Percentiles rank a stretch among this genome's conserved stretches.
These are phyloP conservation scores for Calliscelio sp. DNA, from an alignment of 2,888 invertebrate genomes.

Conservation along the genomic window DNA sequence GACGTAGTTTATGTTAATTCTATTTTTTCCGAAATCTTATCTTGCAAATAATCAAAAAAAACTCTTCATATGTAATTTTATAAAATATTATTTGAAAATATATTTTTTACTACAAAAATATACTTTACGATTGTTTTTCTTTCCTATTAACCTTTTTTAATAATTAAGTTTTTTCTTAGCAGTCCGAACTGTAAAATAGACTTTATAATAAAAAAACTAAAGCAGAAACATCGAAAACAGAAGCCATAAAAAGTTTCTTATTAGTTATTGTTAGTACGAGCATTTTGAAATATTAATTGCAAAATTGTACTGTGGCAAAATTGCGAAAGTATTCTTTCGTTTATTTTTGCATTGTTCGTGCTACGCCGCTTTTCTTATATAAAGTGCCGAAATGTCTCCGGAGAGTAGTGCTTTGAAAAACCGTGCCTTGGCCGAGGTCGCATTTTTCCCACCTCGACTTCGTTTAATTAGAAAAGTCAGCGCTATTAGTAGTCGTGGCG, in stretches of 20 bases:
- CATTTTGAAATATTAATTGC: constrained; percentile 62
- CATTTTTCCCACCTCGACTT: constrained; percentile 36
- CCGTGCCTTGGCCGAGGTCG: constrained; percentile 28
- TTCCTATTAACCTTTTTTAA: no score
- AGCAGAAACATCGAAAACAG: no score
- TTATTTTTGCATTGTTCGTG: constrained; percentile 43
- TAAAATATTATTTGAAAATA: no score
- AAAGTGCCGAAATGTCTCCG: constrained; percentile 48
- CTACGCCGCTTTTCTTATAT: constrained; percentile 10
- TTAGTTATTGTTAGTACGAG: constrained; percentile 37
- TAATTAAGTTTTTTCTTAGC: no score
- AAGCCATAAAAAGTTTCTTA: constrained; percentile 51
- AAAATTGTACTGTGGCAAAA: constrained; percentile 39
- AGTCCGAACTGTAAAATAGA: no score
- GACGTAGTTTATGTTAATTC: no score
- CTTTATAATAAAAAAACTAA: no score
- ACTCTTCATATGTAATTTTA: no score
- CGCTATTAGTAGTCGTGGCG: constrained; percentile 59
- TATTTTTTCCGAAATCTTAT: no score
- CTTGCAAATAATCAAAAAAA: no score
- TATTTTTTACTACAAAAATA: no score
- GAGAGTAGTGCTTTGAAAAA: constrained; percentile 50
- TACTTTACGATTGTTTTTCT: no score
- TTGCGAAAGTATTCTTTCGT: constrained; percentile 29
- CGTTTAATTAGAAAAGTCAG: constrained; percentile 67